Conservation (phyloP, 2,888 invertebrate species). For the Bellardia pandia region DNA sequence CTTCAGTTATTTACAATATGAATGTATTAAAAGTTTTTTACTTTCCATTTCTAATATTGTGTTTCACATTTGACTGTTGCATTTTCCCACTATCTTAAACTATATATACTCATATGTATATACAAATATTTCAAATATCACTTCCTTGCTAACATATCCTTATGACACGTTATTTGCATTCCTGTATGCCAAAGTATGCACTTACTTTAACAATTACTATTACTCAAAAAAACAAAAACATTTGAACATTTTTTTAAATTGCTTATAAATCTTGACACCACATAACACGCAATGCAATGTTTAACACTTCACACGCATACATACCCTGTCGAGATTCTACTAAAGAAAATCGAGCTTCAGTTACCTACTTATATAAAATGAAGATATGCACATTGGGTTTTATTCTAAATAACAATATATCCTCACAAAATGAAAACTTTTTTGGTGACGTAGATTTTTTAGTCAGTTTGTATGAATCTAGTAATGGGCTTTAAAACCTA, state of each 20-base stretch:
- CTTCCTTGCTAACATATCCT: neutral
- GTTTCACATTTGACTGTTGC: no score
- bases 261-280: constrained; percentile 55
- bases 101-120: no score
- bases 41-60: neutral
- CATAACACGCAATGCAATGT: constrained; percentile 18
- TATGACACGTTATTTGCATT: neutral
- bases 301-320: neutral
- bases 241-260: constrained; percentile 33
- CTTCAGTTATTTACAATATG: neutral
- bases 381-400: no score
- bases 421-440: no score
- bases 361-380: no score
- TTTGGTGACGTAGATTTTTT: no score
- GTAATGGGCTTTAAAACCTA: no score
- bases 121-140: neutral
- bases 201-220: neutral
- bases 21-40: neutral
- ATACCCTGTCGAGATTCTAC: neutral
- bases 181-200: neutral
- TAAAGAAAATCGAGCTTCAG: no score
- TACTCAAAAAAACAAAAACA: neutral
- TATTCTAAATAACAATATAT: no score
- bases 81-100: no score
- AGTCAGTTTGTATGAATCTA: no score